Evolutionary conservation across 2,888 invertebrate genomes (phyloP).

Genomic region (Volucella inflata): DNA sequence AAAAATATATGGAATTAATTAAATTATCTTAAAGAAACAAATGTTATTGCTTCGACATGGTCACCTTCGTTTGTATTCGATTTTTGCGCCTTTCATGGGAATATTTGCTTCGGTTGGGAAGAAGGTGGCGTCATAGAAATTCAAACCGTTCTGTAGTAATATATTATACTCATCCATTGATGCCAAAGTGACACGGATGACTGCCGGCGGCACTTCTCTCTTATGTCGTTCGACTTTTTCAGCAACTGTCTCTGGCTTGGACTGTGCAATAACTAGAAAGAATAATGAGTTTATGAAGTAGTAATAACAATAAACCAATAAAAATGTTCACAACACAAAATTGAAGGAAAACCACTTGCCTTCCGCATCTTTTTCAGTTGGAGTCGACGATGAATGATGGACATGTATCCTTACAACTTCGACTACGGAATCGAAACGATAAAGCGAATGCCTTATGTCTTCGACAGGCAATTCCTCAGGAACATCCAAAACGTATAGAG

Average conservation of each 20-base stretch:
- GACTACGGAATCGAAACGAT: constrained; percentile 91
- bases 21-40: constrained; percentile 40
- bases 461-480: constrained; percentile 94
- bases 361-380: constrained; percentile 80
- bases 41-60: constrained; percentile 23
- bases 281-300: not conserved
- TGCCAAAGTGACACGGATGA: constrained; percentile 90
- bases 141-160: constrained; percentile 91
- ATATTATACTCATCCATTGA: constrained; percentile 91
- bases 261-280: constrained; percentile 46
- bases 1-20: constrained; percentile 43
- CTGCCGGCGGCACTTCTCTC: constrained; percentile 86
- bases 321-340: not conserved
- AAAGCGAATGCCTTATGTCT: constrained; percentile 91
- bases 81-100: constrained; percentile 87
- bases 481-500: constrained; percentile 91
- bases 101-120: constrained; percentile 92
- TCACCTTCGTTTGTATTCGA: constrained; percentile 84
- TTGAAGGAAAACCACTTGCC: constrained; percentile 77
- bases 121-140: constrained; percentile 94
- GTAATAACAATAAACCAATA: not conserved
- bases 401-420: constrained; percentile 89
- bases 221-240: constrained; percentile 80
- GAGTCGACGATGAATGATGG: constrained; percentile 80
- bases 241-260: constrained; percentile 37